Evolutionary conservation across 1,140 invertebrate genomes (phyloP), one percentile per base, ranked within the genome.

Genomic region (Drosophila ogumai): DNA sequence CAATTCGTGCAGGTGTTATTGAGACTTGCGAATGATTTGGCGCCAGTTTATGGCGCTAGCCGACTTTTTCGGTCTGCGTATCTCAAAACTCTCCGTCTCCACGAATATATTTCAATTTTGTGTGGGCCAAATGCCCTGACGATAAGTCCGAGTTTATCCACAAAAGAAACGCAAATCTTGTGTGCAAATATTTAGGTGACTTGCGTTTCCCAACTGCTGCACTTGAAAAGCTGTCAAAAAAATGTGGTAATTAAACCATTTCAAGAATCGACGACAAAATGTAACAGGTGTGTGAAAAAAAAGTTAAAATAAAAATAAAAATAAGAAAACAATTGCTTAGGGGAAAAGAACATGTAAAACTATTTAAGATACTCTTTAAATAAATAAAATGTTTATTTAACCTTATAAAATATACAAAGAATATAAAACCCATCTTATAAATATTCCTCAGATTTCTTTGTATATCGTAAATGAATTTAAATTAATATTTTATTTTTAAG

Each of bases 1-100:
- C 86, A 90, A 90, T 85, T 81, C 85, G 85, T 88, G 84, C 85
- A 90, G 85, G 85, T 90, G 85, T 90, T 86, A 90, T 90, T 90
- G 85, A 81, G 85, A 90, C 75, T 90, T 90, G 85, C 85, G 81
- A 90, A 85, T 90, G 85, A 85, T 85, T 90, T 90, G 85, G 85
- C 81, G 85, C 85, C 85, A 88, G 74, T 88, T 84, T 78, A 90
- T 85, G 85, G 80, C 85, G 52, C 65, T 44, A 47, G 17, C 32
- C 25, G 60, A 22, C 13, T 54, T 54, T 54, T 38, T 40, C 47
- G n/a, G 17, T 49, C 55, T 44, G 47, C 32, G 49, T 64, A 59
- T 59, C 61, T 60, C 55, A 41, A 47, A 71, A 69, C 9, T 50
- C 44, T 17, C 15, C 28, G 10, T 32, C 60, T 25, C 28, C 13